These are phyloP conservation scores for Coleophora flavipennella DNA, from an alignment of 2,888 invertebrate species.

Conservation along the genomic window DNA sequence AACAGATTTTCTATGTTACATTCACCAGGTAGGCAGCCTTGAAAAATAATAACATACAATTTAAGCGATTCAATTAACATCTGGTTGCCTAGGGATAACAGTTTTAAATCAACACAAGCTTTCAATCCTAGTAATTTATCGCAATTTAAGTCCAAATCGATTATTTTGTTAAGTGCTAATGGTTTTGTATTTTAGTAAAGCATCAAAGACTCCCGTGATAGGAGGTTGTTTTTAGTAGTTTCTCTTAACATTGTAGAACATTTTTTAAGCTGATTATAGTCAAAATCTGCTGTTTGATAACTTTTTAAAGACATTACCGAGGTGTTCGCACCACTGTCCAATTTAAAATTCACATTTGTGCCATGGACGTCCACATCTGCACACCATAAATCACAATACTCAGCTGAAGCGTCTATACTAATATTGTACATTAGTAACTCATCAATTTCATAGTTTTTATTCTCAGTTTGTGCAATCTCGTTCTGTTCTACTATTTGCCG, in stretches of 20 bases:
- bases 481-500: not conserved
- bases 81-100: not conserved
- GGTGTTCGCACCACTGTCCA: conserved; percentile 8
- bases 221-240: conserved; percentile 4
- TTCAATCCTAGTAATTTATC: conserved; percentile 5
- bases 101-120: conserved; percentile 1
- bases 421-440: conserved; percentile 4
- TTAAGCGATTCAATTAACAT: not conserved
- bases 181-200: not conserved
- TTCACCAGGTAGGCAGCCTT: conserved; percentile 4
- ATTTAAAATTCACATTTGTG: conserved; percentile 3
- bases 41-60: not conserved
- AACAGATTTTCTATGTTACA: conserved; percentile 2
- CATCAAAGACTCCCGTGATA: conserved; percentile 4
- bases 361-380: not conserved
- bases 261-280: not conserved
- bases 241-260: conserved; percentile 1
- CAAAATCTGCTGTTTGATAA: conserved; percentile 1
- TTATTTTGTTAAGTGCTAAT: not conserved
- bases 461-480: not conserved
- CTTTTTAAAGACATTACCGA: conserved; percentile 2
- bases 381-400: not conserved
- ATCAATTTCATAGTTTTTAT: conserved; percentile 1
- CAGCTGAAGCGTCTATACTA: conserved; percentile 1
- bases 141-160: conserved; percentile 4